Evolutionary conservation across 2,888 invertebrate genomes (phyloP).

Genomic region (Drosophila falleni): DNA sequence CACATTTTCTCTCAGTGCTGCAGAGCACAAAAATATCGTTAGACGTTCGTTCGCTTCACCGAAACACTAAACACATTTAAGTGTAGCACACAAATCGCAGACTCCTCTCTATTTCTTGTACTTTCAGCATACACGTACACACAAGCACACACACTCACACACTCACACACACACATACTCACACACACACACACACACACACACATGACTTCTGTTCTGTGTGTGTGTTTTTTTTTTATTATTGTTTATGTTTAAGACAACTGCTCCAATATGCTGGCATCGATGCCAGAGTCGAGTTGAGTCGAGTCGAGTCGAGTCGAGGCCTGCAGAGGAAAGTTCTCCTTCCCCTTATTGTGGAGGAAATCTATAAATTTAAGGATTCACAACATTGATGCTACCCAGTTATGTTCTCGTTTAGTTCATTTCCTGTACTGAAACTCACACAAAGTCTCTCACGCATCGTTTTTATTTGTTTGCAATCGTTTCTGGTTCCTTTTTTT

Average conservation of each 20-base stretch:
- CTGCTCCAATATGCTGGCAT: constrained; percentile 48
- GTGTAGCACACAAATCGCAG: constrained; percentile 25
- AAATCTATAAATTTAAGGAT: constrained; percentile 74
- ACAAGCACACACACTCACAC: constrained; percentile 3
- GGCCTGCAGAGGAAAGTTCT: constrained; percentile 4
- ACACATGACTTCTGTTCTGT: constrained; percentile 24
- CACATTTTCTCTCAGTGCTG: constrained; percentile 12
- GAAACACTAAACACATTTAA: constrained; percentile 10
- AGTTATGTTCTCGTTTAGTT: constrained; percentile 27
- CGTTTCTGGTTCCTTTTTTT: constrained; percentile 23
- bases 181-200: not conserved
- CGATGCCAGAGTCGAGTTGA: constrained; percentile 31
- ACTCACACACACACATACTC: constrained; percentile 1
- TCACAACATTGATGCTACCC: constrained; percentile 59
- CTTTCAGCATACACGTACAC: constrained; percentile 3
- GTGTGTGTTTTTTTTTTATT: constrained; percentile 57
- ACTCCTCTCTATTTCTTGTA: constrained; percentile 11
- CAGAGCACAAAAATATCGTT: not conserved
- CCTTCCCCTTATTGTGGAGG: not conserved
- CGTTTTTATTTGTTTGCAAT: constrained; percentile 68
- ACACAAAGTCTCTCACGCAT: constrained; percentile 30
- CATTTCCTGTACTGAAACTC: constrained; percentile 5
- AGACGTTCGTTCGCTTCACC: not conserved
- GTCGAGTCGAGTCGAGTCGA: not conserved
- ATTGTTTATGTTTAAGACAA: constrained; percentile 63